Evolutionary conservation across 2,888 invertebrate genomes (phyloP).

Genomic region (Pyralis farinalis): DNA sequence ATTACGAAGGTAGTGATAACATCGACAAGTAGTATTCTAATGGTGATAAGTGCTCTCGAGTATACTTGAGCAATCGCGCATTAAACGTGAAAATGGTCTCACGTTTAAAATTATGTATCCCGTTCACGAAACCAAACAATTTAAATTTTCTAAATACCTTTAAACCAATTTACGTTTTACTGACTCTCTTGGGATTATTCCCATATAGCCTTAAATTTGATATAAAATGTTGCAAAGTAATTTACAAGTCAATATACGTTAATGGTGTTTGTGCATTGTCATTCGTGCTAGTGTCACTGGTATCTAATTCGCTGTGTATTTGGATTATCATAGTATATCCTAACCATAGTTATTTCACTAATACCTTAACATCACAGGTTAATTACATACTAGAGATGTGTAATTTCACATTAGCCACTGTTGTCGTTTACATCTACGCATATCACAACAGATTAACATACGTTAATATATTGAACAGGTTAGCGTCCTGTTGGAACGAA

Average conservation of each 20-base stretch:
- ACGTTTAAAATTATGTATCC: conserved; percentile 10
- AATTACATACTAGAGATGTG: conserved; percentile 55
- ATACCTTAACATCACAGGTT: conserved; percentile 44
- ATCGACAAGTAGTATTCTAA: conserved; percentile 11
- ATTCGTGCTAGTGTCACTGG: conserved; percentile 29
- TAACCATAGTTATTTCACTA: conserved; percentile 35
- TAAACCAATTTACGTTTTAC: conserved; percentile 24
- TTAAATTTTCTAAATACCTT: neutral
- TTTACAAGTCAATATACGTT: conserved; percentile 1
- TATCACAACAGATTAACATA: too few species aligned
- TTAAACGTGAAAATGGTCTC: conserved; percentile 1
- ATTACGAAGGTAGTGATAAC: conserved; percentile 18
- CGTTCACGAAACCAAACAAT: neutral
- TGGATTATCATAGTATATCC: conserved; percentile 31
- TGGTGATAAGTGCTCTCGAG: conserved; percentile 1
- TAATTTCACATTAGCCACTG: conserved; percentile 30
- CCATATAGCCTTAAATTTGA: conserved; percentile 29
- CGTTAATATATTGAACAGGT: too few species aligned
- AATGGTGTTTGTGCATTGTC: conserved; percentile 26
- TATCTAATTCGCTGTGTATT: conserved; percentile 43
- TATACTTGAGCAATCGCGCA: neutral
- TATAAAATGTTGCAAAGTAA: conserved; percentile 6
- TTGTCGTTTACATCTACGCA: too few species aligned
- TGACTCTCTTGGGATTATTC: conserved; percentile 28
- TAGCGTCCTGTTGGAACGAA: too few species aligned